Conservation (phyloP, 2,113 vertebrate genomes). For the Microcebus lehilahytsara region DNA sequence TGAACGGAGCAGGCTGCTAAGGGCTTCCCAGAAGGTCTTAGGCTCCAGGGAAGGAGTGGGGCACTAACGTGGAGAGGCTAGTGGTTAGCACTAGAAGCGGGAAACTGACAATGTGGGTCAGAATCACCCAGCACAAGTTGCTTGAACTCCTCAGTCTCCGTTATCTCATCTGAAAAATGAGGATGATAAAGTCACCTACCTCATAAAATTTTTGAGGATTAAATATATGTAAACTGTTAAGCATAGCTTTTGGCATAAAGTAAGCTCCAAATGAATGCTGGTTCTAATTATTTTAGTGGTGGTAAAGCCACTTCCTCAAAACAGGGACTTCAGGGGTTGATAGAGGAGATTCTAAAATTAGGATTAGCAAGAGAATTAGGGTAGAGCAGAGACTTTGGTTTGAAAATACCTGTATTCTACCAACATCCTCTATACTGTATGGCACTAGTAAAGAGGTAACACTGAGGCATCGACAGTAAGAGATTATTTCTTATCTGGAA, state of each 20-base stretch:
- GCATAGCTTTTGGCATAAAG: neutral
- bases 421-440: neutral
- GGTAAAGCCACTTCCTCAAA: neutral
- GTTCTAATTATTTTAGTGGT: neutral
- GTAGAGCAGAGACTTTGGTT: neutral
- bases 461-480: neutral
- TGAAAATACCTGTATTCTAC: neutral
- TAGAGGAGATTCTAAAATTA: neutral
- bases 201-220: neutral
- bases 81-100: neutral
- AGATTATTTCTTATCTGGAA: neutral
- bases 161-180: neutral
- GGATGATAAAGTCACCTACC: neutral
- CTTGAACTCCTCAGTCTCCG: neutral
- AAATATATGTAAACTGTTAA: neutral
- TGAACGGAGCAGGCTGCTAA: neutral
- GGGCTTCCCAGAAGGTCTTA: neutral
- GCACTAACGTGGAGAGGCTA: neutral
- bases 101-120: neutral
- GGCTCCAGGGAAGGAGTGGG: neutral
- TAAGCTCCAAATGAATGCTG: neutral
- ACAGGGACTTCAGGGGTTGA: accelerated
- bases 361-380: neutral
- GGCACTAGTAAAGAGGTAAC: neutral
- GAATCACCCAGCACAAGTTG: neutral